Percentiles rank a stretch among this genome's conserved stretches.
Conservation (phyloP, 2,797 vertebrate genomes). For the Lutra lutra region DNA sequence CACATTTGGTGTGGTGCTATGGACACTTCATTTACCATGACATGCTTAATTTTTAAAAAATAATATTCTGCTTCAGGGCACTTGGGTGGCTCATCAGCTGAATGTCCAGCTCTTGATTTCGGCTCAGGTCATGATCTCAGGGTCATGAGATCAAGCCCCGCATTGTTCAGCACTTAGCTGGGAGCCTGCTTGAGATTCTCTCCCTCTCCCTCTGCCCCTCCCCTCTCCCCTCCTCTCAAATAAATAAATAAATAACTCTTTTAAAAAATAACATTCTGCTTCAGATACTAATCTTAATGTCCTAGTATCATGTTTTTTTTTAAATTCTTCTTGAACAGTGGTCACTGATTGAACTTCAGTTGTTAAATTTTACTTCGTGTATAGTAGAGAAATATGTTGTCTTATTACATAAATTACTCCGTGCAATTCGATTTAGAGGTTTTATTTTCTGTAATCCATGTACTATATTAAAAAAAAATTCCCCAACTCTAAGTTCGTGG, state of each 20-base stretch:
- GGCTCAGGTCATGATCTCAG: background rate
- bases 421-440: slow-evolving; percentile 8
- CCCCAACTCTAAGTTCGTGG: slow-evolving; percentile 23
- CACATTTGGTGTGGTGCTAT: background rate
- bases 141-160: background rate
- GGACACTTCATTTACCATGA: background rate
- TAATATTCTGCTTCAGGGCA: background rate
- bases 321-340: background rate
- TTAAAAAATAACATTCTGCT: background rate
- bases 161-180: background rate
- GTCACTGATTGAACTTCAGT: slow-evolving; percentile 22
- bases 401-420: slow-evolving; percentile 38
- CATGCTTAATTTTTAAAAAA: slow-evolving; percentile 22
- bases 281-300: slow-evolving; percentile 24
- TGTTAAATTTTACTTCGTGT: slow-evolving; percentile 46
- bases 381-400: slow-evolving; percentile 26
- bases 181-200: background rate
- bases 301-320: background rate
- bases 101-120: background rate
- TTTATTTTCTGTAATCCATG: slow-evolving; percentile 51
- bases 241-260: background rate
- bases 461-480: slow-evolving; percentile 41
- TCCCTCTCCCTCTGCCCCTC: background rate
- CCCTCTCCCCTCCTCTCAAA: background rate
- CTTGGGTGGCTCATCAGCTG: background rate